These are phyloP conservation scores for Leptobrachium leishanense DNA, from an alignment of 2,113 vertebrate species.

Conservation along the genomic window DNA sequence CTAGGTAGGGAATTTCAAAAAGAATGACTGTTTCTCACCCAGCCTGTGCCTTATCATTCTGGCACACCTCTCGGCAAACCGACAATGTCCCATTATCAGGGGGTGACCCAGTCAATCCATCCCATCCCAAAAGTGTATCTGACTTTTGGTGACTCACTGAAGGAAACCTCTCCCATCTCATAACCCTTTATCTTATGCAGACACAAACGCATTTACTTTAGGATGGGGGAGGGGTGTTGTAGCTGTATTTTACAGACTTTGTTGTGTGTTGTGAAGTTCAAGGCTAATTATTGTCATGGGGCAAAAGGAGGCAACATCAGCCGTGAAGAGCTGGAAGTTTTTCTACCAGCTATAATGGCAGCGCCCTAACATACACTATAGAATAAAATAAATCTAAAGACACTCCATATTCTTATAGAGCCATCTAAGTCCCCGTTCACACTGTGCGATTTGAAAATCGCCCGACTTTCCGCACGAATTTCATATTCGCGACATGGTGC, in stretches of 20 bases:
- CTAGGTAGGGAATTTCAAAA: too few species aligned
- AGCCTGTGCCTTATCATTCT: not conserved
- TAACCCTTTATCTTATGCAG: conserved; percentile 19
- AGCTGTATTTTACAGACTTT: not conserved
- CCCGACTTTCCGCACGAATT: too few species aligned
- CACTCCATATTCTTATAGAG: too few species aligned
- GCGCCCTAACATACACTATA: too few species aligned
- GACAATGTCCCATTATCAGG: conserved; percentile 8
- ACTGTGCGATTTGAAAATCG: too few species aligned
- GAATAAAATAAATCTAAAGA: too few species aligned
- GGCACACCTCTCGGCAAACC: not conserved
- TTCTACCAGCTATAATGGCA: too few species aligned
- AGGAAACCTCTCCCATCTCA: conserved; percentile 26
- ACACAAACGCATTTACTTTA: conserved; percentile 9
- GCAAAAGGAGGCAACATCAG: too few species aligned
- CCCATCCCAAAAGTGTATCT: conserved; percentile 3
- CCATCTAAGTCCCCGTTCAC: too few species aligned
- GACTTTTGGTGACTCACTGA: conserved; percentile 29
- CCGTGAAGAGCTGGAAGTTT: too few species aligned
- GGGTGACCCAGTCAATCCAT: conserved; percentile 11
- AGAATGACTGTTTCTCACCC: too few species aligned
- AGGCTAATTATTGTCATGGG: not conserved
- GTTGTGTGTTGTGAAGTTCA: not conserved
- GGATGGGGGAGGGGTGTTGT: not conserved
- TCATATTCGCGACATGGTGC: too few species aligned